A percentile compares a stretch with the other conserved stretches of the same genome.
Evolutionary conservation across 2,113 vertebrate species (phyloP).

Genomic region (Panthera tigris): DNA sequence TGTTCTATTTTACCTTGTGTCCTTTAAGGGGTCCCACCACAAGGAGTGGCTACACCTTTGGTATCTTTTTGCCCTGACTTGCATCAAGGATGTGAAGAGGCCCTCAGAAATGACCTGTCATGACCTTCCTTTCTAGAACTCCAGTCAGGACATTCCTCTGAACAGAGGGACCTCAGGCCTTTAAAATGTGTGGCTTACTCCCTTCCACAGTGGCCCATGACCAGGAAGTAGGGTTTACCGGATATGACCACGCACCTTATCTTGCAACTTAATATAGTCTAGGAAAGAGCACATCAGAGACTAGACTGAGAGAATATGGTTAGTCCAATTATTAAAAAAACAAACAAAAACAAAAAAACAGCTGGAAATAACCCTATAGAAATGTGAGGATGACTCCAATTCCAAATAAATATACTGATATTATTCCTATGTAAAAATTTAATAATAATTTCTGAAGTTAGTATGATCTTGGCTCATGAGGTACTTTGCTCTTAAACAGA

Average conservation of each 20-base stretch:
- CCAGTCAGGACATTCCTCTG: neutral
- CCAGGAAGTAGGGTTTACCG: neutral
- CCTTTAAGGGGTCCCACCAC: neutral
- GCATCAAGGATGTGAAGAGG: neutral
- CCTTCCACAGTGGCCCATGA: neutral
- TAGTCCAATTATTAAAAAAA: neutral
- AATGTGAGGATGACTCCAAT: neutral
- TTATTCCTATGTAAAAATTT: neutral
- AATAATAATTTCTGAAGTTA: neutral
- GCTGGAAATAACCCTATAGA: neutral
- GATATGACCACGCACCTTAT: neutral
- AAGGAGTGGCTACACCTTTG: no score
- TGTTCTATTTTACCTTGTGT: fast-evolving
- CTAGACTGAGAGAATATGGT: neutral
- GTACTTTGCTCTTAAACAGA: neutral
- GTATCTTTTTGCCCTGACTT: neutral
- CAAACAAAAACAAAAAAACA: neutral
- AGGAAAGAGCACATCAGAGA: neutral
- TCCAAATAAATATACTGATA: neutral
- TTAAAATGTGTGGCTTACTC: neutral
- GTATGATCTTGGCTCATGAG: neutral
- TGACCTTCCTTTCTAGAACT: neutral
- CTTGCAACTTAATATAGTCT: neutral
- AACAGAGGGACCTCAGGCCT: neutral
- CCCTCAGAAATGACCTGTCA: neutral